These are phyloP conservation scores for Myopa tessellatipennis DNA, from an alignment of 2,888 invertebrate genomes.

Conservation along the genomic window DNA sequence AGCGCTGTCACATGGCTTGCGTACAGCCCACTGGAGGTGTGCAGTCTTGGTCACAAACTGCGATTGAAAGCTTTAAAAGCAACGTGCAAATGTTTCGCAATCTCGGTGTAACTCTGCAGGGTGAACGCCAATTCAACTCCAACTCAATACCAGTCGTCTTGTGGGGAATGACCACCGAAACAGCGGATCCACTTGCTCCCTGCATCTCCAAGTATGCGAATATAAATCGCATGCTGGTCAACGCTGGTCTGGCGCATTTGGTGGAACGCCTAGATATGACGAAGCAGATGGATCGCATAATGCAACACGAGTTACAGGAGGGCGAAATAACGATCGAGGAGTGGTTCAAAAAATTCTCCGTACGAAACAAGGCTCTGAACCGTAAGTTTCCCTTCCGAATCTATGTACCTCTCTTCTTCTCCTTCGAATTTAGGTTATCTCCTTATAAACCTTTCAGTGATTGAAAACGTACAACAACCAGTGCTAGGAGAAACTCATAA, in stretches of 20 bases:
- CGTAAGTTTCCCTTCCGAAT: conserved; percentile 39
- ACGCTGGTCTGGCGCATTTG: conserved; percentile 73
- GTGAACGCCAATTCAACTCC: conserved; percentile 40
- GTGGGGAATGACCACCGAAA: conserved; percentile 73
- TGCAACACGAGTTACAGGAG: conserved; percentile 48
- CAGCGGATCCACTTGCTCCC: conserved; percentile 77
- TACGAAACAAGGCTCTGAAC: conserved; percentile 43
- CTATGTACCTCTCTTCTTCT: not conserved
- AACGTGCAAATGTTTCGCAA: conserved; percentile 70
- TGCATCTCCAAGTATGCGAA: conserved; percentile 74
- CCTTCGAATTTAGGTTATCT: not conserved
- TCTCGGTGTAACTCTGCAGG: conserved; percentile 58
- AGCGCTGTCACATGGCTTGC: conserved; percentile 77
- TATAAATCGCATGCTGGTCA: conserved; percentile 75
- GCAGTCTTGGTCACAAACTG: conserved; percentile 56
- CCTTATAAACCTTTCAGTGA: not conserved
- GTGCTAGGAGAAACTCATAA: not conserved
- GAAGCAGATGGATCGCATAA: conserved; percentile 50
- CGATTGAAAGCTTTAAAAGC: conserved; percentile 73
- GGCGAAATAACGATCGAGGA: conserved; percentile 53
- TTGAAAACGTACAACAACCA: not conserved
- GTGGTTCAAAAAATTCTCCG: conserved; percentile 49
- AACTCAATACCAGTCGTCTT: conserved; percentile 74
- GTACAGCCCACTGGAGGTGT: conserved; percentile 77
- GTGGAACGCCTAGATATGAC: conserved; percentile 58